Evolutionary conservation across 2,888 invertebrate genomes (phyloP), one percentile per base, ranked within the genome.

Genomic region (Thelaira solivaga): DNA sequence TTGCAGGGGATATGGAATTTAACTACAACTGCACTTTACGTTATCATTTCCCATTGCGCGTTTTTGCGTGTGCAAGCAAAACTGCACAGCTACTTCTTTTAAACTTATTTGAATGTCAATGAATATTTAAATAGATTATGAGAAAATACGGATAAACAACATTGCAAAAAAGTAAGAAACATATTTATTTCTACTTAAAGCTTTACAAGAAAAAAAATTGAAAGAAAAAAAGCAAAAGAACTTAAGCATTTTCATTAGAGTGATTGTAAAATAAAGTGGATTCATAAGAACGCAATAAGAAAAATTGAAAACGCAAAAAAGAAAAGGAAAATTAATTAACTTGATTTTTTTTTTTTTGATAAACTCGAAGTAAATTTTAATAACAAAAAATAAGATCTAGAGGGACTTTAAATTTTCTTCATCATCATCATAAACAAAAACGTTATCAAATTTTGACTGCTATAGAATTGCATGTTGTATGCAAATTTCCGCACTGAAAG

Each of bases 61-160:
- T 29, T 34, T 47, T 31, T 43, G 20, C 31, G 20, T 2, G 29
- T 11, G 8, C 41, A 51, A 36, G 36, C 57, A 16, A 34, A 65
- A 22, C n/a, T n/a, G n/a, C n/a, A n/a, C n/a, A n/a, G n/a, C n/a
- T n/a, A n/a, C n/a, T n/a, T n/a, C n/a, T 65, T 57, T 67, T 62
- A 62, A 62, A 61, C 53, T 67, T 22, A 61, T 55, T 73, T 68
- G 43, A 64, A 64, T 77, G 64, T 53, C 72, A 73, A 64, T 68
- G 73, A 73, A 77, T 77, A 67, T 73, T 68, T 73, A 73, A 77
- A 68, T 51, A 73, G 73, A 73, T 55, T 73, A 64, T 69, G 51
- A 51, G 62, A 64, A 77, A 68, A 68, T 53, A 59, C 61, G 26
- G n/a, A 47, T n/a, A 13, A 16, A 18, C 1, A 1, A 5, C 7